Conservation (phyloP, 1,140 invertebrate genomes). For the Melitaea cinxia region DNA sequence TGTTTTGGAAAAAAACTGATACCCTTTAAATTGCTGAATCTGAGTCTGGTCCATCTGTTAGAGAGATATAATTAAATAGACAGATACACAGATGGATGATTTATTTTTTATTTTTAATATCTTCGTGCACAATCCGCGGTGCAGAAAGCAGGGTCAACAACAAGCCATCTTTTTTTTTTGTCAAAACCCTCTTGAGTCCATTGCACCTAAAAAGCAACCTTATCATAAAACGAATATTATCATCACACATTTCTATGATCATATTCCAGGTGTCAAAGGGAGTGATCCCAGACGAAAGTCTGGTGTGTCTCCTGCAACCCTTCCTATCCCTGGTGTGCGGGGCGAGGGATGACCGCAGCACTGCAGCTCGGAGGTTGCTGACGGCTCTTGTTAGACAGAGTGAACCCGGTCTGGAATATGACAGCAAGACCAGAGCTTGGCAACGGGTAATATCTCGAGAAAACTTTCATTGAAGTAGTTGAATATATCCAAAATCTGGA, state of each 20-base stretch:
- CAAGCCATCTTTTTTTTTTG: too few relatives aligned
- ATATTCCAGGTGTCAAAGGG: slow-evolving; percentile 83
- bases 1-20: too few relatives aligned
- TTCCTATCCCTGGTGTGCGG: slow-evolving; percentile 84
- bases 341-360: slow-evolving; percentile 82
- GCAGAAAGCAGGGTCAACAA: too few relatives aligned
- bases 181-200: too few relatives aligned
- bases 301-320: slow-evolving; percentile 84
- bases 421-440: slow-evolving; percentile 87
- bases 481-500: too few relatives aligned
- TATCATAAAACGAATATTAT: background rate
- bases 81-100: too few relatives aligned
- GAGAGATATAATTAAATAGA: too few relatives aligned
- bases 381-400: slow-evolving; percentile 88
- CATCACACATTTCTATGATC: background rate
- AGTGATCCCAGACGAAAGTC: slow-evolving; percentile 80
- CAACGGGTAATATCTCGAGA: slow-evolving; percentile 64
- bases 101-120: too few relatives aligned
- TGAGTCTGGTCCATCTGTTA: too few relatives aligned
- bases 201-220: background rate
- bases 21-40: too few relatives aligned
- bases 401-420: slow-evolving; percentile 86
- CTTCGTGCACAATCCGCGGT: too few relatives aligned
- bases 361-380: slow-evolving; percentile 84
- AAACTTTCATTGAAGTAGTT: too few relatives aligned